Percentiles rank a stretch among this genome's conserved stretches.
Conservation (phyloP, 2,797 vertebrate species). For the Streptopelia turtur region DNA sequence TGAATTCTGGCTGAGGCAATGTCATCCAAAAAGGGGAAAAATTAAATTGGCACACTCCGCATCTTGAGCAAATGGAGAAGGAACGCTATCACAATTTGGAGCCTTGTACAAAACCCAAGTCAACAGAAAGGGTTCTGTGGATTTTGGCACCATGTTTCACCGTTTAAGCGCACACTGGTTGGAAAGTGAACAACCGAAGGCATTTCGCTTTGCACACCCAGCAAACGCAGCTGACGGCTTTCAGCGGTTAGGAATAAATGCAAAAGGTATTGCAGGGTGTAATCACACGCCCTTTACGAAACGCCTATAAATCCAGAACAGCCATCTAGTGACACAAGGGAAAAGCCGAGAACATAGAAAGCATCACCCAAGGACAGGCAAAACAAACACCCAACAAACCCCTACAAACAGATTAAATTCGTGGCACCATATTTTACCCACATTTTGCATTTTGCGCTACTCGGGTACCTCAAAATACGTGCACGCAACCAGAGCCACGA, state of each 20-base stretch:
- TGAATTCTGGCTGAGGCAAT: background rate
- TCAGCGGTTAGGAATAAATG: background rate
- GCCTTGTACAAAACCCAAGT: background rate
- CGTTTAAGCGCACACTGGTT: accelerated
- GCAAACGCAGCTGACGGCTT: background rate
- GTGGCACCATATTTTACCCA: background rate
- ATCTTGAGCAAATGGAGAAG: background rate
- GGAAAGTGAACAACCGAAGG: background rate
- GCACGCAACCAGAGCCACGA: conserved; percentile 80
- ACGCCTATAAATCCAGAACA: background rate
- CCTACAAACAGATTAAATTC: conserved; percentile 5
- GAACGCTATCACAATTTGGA: background rate
- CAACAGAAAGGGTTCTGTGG: background rate
- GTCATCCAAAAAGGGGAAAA: background rate
- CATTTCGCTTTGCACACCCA: background rate
- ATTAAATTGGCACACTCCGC: background rate
- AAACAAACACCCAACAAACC: background rate
- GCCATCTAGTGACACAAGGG: background rate
- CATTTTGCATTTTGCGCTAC: background rate
- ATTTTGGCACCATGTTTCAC: background rate
- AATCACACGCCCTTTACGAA: background rate
- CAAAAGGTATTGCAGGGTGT: background rate
- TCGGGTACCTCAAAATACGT: conserved; percentile 67
- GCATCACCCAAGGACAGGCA: background rate
- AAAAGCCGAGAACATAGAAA: background rate